Evolutionary conservation across 2,888 invertebrate genomes (phyloP), one percentile per base, ranked within the genome.

Genomic region (Melinaea marsaeus): DNA sequence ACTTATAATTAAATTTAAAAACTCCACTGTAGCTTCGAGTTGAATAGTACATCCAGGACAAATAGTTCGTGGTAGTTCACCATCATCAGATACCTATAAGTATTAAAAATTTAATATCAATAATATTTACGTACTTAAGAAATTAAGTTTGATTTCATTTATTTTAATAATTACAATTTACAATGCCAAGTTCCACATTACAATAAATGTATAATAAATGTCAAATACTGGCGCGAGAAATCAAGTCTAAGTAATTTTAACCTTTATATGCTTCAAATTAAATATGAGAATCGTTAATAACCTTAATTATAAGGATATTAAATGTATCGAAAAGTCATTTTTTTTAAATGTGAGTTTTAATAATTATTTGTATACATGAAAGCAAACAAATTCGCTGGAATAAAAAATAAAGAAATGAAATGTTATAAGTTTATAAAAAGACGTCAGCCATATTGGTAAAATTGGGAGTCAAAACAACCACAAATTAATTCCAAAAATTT

Each of bases 41-140:
- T 95, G 95, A 64, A 95, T 93, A 67, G 94, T 94, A 75, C 96
- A 96, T 51, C 94, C 94, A 7, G 94, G 94, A 76, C 96, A 96
- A 72, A 96, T 94, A 32, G 93, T 94, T 60, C 93, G 91, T 2
- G 95, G 95, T 69, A 93, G 89, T 75, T 92, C 92, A 0, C 93
- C 94, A 89, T 95, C 94, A 79, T 94, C 92, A 60, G 87, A 85
- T 37, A 95, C 92, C 95, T 95, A 76, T 35, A 58, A 45, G 57
- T 34, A 7, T 11, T 45, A n/a, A 47, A 42, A 57, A 46, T 34
- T 13, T 9, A 61, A 34, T 9, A 42, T 42, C 9, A 42, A 42
- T 3, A 42, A 1, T 42, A 9, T 42, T 42, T 42, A 42, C 3
- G 42, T 42, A 42, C 1, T 42, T 42, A 42, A 7, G 1, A 42